These are phyloP conservation scores for Melanerpes aurifrons DNA, from an alignment of 2,113 vertebrate genomes.

Conservation along the genomic window DNA sequence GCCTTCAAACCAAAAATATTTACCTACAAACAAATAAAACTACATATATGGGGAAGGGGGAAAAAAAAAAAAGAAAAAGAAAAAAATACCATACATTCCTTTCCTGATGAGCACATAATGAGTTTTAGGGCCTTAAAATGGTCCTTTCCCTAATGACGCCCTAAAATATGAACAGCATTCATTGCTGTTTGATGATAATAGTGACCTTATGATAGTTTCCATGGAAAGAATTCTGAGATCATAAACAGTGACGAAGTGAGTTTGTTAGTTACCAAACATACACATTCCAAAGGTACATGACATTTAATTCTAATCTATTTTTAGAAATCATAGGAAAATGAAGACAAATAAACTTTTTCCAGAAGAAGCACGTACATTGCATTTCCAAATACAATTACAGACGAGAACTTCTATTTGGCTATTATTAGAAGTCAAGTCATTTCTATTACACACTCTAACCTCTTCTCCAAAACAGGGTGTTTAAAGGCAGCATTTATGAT, in stretches of 20 bases:
- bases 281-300: constrained; percentile 80
- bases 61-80: neutral
- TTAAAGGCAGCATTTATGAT: constrained; percentile 15
- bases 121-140: neutral
- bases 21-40: neutral
- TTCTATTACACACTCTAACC: constrained; percentile 1
- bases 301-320: constrained; percentile 77
- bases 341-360: constrained; percentile 69
- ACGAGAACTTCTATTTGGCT: constrained; percentile 38
- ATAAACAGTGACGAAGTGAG: constrained; percentile 81
- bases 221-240: constrained; percentile 80
- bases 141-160: constrained; percentile 37
- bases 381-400: constrained; percentile 58
- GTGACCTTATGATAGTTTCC: constrained; percentile 76
- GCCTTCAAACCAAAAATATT: neutral
- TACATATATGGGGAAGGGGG: neutral
- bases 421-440: constrained; percentile 35
- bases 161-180: constrained; percentile 65
- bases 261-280: constrained; percentile 79
- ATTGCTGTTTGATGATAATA: constrained; percentile 49
- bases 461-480: neutral
- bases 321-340: constrained; percentile 74
- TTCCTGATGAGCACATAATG: neutral
- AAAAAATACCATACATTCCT: neutral
- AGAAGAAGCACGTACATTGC: constrained; percentile 32